phyloP scores from a whole-genome alignment of 1,140 invertebrate genomes.

The Drosophila prosaltans region DNA sequence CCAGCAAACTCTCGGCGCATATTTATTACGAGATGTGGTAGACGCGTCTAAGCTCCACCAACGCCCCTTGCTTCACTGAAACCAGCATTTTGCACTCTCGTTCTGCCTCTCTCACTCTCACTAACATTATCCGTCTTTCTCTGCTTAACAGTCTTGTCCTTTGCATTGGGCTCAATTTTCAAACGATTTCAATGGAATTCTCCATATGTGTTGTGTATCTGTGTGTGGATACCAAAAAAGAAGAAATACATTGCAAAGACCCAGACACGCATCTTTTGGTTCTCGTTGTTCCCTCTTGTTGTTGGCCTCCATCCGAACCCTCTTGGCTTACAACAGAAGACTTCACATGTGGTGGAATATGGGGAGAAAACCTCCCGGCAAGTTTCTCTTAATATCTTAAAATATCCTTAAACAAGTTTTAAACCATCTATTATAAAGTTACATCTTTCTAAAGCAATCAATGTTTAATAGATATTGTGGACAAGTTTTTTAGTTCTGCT shows the following conservation, averaged over 20 bases:
- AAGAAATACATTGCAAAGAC: constrained; percentile 44
- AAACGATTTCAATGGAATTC: constrained; percentile 80
- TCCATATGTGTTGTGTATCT: constrained; percentile 33
- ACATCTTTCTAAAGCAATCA: too few relatives aligned
- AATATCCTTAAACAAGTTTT: neutral
- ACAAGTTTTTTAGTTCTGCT: too few relatives aligned
- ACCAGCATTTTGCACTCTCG: constrained; percentile 9
- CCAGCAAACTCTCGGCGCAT: constrained; percentile 52
- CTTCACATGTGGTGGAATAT: constrained; percentile 18
- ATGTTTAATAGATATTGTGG: too few relatives aligned
- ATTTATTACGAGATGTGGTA: constrained; percentile 72
- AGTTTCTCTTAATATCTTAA: constrained; percentile 48
- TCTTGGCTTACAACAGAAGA: constrained; percentile 39
- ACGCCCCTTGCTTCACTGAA: constrained; percentile 6
- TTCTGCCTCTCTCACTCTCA: neutral
- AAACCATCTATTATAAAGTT: neutral
- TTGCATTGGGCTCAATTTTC: constrained; percentile 69
- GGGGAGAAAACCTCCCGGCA: constrained; percentile 40
- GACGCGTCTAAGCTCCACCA: constrained; percentile 46
- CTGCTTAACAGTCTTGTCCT: constrained; percentile 11
- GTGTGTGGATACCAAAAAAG: constrained; percentile 24
- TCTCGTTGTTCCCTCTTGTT: constrained; percentile 2
- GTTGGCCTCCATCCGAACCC: constrained; percentile 22
- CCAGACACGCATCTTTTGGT: constrained; percentile 54
- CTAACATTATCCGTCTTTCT: neutral